Percentiles rank a stretch among this genome's conserved stretches.
These are phyloP conservation scores for Blomia tropicalis DNA, from an alignment of 2,888 invertebrate genomes.

Conservation along the genomic window DNA sequence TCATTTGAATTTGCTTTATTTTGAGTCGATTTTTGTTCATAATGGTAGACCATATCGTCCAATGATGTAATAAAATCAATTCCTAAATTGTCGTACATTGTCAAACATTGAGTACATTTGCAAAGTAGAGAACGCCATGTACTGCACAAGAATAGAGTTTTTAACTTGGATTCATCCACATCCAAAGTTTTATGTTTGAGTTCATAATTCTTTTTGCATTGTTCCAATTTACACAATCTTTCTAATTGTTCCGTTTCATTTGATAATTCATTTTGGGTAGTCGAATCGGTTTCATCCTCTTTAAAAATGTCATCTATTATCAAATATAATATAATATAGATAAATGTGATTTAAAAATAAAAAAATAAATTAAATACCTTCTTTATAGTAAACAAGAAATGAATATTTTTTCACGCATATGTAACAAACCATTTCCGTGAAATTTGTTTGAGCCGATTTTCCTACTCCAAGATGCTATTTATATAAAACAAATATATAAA, in stretches of 20 bases:
- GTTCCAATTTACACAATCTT: background rate
- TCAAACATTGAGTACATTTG: slow-evolving; percentile 37
- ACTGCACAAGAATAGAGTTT: background rate
- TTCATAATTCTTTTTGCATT: background rate
- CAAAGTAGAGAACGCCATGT: slow-evolving; percentile 53
- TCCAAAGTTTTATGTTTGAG: background rate
- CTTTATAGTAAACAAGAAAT: slow-evolving; percentile 55
- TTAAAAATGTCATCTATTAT: background rate
- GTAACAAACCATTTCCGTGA: slow-evolving; percentile 66
- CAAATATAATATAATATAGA: background rate
- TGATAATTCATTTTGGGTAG: too few relatives aligned
- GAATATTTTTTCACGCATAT: slow-evolving; percentile 56
- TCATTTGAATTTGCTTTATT: slow-evolving; percentile 53
- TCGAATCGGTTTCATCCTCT: background rate
- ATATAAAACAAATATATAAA: background rate
- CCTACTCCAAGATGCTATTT: background rate
- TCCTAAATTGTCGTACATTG: slow-evolving; percentile 52
- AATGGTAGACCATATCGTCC: slow-evolving; percentile 54
- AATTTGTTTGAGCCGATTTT: too few relatives aligned
- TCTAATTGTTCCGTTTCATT: background rate
- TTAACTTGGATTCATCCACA: background rate
- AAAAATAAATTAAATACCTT: background rate
- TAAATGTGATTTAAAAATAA: background rate
- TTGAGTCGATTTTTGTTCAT: slow-evolving; percentile 42
- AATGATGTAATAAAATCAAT: slow-evolving; percentile 58